Evolutionary conservation across 2,888 invertebrate genomes (phyloP).

Genomic region (Sialis lutaria): DNA sequence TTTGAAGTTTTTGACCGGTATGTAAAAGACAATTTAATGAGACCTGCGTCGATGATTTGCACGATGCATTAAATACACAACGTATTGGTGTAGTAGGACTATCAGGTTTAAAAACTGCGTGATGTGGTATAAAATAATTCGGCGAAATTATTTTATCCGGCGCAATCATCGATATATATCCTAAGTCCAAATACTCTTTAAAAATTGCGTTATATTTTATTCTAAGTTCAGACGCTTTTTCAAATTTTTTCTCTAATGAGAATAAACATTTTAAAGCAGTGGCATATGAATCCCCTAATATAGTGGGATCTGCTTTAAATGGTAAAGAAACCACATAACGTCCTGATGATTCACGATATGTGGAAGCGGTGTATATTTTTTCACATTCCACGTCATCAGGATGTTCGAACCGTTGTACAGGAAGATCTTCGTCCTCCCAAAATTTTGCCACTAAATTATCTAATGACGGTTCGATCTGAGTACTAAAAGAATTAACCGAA

Average conservation of each 20-base stretch:
- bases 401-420: background rate
- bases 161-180: background rate
- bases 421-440: too few relatives aligned
- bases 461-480: background rate
- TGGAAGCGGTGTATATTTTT: background rate
- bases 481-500: background rate
- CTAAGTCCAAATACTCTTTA: background rate
- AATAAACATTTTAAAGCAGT: background rate
- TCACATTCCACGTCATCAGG: background rate
- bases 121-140: constrained; percentile 5
- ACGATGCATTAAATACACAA: background rate
- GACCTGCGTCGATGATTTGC: background rate
- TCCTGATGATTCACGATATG: background rate
- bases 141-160: background rate
- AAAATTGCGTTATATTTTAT: background rate
- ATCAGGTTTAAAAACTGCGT: constrained; percentile 1
- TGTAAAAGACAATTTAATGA: background rate
- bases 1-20: background rate
- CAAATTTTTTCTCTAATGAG: background rate
- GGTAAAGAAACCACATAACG: too few relatives aligned
- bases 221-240: background rate
- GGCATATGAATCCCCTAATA: too few relatives aligned
- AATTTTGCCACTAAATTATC: background rate
- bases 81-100: background rate
- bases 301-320: too few relatives aligned